A percentile compares a stretch with the other conserved stretches of the same genome.
Evolutionary conservation across 2,888 invertebrate genomes (phyloP).

Genomic region (Dysmachus trigonus): DNA sequence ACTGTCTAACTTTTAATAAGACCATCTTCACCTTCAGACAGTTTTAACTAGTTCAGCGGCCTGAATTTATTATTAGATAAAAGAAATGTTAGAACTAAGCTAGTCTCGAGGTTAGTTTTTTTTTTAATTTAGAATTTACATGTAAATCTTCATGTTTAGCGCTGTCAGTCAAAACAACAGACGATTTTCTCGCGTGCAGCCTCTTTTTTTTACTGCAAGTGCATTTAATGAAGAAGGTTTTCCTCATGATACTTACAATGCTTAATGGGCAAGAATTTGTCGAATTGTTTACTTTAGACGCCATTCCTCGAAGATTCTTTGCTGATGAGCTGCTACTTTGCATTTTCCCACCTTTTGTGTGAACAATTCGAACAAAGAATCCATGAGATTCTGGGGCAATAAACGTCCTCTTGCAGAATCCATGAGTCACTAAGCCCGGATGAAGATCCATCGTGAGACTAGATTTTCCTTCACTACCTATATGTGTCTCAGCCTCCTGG

Average conservation of each 20-base stretch:
- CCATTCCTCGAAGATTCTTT: conserved; percentile 12
- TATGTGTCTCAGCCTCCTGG: conserved; percentile 59
- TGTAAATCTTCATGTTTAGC: not conserved
- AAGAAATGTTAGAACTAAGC: not conserved
- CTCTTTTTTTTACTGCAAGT: not conserved
- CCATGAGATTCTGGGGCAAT: conserved; percentile 61
- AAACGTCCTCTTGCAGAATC: conserved; percentile 59
- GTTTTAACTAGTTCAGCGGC: not conserved
- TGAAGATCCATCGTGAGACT: conserved; percentile 63
- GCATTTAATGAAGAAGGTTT: not conserved
- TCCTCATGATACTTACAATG: conserved; percentile 58
- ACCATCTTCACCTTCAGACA: not conserved
- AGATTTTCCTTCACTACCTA: conserved; percentile 63
- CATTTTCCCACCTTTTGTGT: conserved; percentile 56
- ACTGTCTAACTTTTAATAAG: not conserved
- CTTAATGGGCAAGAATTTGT: conserved; percentile 59
- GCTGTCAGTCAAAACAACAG: not conserved
- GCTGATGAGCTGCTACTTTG: conserved; percentile 44
- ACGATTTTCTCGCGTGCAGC: not conserved
- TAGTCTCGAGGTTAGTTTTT: not conserved
- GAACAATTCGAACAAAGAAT: conserved; percentile 61
- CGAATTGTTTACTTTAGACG: conserved; percentile 51
- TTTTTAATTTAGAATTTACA: not conserved
- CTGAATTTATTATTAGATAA: not conserved
- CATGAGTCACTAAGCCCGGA: conserved; percentile 55